Percentiles rank a stretch among this genome's conserved stretches.
These are phyloP conservation scores for Polydrusus pterygomalis DNA, from an alignment of 2,888 invertebrate genomes.

Conservation along the genomic window DNA sequence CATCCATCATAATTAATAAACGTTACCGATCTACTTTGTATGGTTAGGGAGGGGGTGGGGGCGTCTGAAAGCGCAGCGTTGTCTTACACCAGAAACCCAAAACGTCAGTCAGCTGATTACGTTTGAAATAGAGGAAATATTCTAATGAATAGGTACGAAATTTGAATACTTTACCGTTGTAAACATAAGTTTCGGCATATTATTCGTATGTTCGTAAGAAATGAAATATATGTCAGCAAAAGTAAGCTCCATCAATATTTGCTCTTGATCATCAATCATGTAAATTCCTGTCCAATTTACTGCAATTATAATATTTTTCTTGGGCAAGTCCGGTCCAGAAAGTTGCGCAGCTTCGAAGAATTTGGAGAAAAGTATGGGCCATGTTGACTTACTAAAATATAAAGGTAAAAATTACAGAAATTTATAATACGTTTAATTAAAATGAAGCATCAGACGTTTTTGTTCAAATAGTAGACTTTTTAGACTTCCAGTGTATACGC, in stretches of 20 bases:
- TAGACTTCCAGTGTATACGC: background rate
- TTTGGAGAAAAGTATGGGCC: conserved; percentile 95
- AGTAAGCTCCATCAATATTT: conserved; percentile 89
- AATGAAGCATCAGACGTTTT: too few relatives aligned
- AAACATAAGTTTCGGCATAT: conserved; percentile 81
- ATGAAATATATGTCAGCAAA: conserved; percentile 91
- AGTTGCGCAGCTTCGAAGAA: conserved; percentile 93
- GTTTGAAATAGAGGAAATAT: too few relatives aligned
- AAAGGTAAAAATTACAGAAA: background rate
- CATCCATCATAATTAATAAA: too few relatives aligned
- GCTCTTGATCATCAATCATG: conserved; percentile 93
- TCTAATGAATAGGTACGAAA: too few relatives aligned
- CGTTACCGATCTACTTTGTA: too few relatives aligned
- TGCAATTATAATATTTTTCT: conserved; percentile 89
- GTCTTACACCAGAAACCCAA: too few relatives aligned
- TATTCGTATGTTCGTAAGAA: conserved; percentile 75
- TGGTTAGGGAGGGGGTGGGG: too few relatives aligned
- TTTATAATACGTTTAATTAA: too few relatives aligned
- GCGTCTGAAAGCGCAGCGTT: too few relatives aligned
- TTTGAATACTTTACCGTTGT: conserved; percentile 84
- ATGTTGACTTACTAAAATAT: conserved; percentile 80
- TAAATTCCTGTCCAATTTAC: conserved; percentile 96
- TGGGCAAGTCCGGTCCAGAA: conserved; percentile 80
- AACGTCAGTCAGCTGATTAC: too few relatives aligned
- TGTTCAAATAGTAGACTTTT: background rate